Evolutionary conservation across 2,797 vertebrate species (phyloP), one percentile per base, ranked within the genome.

Genomic region (Triplophysa yarkandensis): DNA sequence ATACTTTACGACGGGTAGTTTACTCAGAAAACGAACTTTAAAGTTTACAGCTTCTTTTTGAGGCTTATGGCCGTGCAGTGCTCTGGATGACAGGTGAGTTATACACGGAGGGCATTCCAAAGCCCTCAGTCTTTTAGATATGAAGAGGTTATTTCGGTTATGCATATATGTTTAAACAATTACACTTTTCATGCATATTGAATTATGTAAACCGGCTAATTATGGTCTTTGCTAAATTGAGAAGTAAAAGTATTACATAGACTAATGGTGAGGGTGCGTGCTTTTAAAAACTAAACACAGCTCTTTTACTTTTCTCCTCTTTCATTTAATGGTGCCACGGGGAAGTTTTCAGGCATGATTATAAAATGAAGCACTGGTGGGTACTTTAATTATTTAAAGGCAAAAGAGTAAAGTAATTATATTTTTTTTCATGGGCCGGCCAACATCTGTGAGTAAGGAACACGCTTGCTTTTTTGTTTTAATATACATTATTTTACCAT

Each of bases 331-430:
- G 57, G 46, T 43, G 61, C 67, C 48, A 65, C 27, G 19, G 54
- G 61, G 63, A 46, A 70, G 10, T 28, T 62, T 50, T 73, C 61
- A 36, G 39, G 17, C 50, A 50, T 61, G 14, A 55, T 68, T 62
- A 63, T 52, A 44, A 67, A 69, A 76, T 68, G 54, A 80, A 19
- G 39, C 73, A 62, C 46, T 80, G 68, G 72, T 72, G 55, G 68
- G 41, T 28, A 54, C 57, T 76, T 80, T 27, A 62, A 80, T 76
- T 76, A 80, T 80, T 76, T 61, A 68, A 57, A 62, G 44, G 36
- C 32, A 54, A 72, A 67, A 32, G 62, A 48, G 50, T 65, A 55
- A 70, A 32, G 46, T 57, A 72, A 48, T 68, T 77, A 61, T 28
- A 72, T 73, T 39, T 10, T 65, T 3, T 77, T 30, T n/a, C n/a